These are phyloP conservation scores for Camptogramma bilineatum DNA, from an alignment of 2,888 invertebrate genomes.

Conservation along the genomic window DNA sequence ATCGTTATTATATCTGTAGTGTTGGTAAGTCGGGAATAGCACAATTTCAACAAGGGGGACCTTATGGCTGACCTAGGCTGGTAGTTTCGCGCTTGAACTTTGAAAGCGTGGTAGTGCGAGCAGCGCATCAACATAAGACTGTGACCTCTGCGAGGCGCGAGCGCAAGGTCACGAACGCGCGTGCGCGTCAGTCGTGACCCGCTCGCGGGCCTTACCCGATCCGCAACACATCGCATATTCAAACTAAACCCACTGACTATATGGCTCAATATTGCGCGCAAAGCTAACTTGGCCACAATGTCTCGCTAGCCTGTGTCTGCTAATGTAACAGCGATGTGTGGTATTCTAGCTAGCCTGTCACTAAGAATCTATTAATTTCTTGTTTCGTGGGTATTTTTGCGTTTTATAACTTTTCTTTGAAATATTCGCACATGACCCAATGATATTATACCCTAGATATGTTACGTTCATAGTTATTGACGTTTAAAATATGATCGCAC, in stretches of 20 bases:
- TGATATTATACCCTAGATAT: too few species aligned
- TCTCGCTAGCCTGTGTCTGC: conserved; percentile 57
- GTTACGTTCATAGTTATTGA: too few species aligned
- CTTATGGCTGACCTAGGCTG: conserved; percentile 32
- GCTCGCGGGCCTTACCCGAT: conserved; percentile 71
- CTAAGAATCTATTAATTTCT: conserved; percentile 59
- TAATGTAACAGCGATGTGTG: conserved; percentile 57
- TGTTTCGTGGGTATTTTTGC: conserved; percentile 43
- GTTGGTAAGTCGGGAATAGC: not conserved
- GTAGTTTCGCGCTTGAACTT: conserved; percentile 50
- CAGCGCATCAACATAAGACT: conserved; percentile 78
- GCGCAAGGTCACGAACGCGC: conserved; percentile 85
- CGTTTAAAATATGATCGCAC: too few species aligned
- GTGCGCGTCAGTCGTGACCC: conserved; percentile 84
- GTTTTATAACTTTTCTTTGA: not conserved
- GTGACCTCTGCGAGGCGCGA: conserved; percentile 80
- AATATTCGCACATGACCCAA: not conserved
- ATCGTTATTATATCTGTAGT: not conserved
- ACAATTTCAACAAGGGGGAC: conserved; percentile 4
- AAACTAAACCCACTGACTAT: conserved; percentile 64
- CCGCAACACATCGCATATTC: conserved; percentile 59
- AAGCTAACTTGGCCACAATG: conserved; percentile 57
- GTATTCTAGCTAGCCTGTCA: conserved; percentile 53
- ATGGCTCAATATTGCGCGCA: conserved; percentile 72
- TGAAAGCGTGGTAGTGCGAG: conserved; percentile 66